Evolutionary conservation across 2,888 invertebrate species (phyloP).

Genomic region (Stenoptilia bipunctidactyla): DNA sequence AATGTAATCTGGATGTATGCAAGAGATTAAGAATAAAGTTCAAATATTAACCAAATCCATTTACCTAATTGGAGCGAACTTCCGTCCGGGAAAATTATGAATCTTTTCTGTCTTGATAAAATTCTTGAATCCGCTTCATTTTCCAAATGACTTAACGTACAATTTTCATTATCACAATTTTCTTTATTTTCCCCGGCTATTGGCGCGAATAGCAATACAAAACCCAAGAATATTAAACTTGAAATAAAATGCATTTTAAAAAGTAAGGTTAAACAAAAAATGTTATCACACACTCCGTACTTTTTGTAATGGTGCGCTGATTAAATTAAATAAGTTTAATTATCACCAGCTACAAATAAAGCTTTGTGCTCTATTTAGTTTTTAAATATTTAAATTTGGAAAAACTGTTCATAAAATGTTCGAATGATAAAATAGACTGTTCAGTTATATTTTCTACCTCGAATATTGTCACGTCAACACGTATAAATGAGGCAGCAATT

Average conservation of each 20-base stretch:
- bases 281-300: background rate
- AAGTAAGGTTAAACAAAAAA: background rate
- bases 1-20: too few relatives aligned
- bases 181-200: conserved; percentile 26
- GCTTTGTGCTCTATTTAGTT: conserved; percentile 9
- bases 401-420: conserved; percentile 20
- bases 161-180: conserved; percentile 23
- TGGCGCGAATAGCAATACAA: conserved; percentile 22
- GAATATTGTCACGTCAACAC: conserved; percentile 26
- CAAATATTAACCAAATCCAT: conserved; percentile 16
- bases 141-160: conserved; percentile 23
- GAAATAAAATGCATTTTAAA: conserved; percentile 2
- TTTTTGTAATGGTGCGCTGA: too few relatives aligned
- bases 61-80: conserved; percentile 73
- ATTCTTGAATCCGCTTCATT: conserved; percentile 28
- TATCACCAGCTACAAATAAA: background rate
- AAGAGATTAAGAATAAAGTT: background rate
- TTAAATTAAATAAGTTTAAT: background rate
- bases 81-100: conserved; percentile 72
- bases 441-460: conserved; percentile 6
- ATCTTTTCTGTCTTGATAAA: conserved; percentile 70
- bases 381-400: conserved; percentile 25
- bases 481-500: conserved; percentile 51
- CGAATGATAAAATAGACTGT: conserved; percentile 40
- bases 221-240: conserved; percentile 13